phyloP scores from a whole-genome alignment of 2,888 invertebrate genomes.

The Dione juno region DNA sequence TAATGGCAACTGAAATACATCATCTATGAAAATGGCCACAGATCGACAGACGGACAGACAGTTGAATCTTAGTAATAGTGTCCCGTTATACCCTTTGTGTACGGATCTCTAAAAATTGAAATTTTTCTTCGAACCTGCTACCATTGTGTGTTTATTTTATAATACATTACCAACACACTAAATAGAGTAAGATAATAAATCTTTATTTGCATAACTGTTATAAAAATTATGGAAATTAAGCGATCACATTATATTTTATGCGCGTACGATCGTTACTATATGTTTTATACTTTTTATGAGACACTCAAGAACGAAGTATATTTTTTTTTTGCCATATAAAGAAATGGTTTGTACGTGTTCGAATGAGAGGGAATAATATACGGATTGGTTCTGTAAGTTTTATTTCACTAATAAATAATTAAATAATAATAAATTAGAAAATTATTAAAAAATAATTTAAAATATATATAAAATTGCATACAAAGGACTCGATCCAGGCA shows the following conservation, averaged over 20 bases:
- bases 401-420: not conserved
- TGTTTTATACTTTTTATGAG: not conserved
- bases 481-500: no score
- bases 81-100: no score
- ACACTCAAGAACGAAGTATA: not conserved
- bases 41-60: no score
- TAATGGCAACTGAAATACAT: no score
- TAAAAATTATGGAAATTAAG: slow-evolving; percentile 14
- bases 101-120: not conserved
- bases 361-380: not conserved
- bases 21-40: no score
- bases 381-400: not conserved
- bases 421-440: no score
- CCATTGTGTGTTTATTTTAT: not conserved
- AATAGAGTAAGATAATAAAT: not conserved
- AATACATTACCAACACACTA: not conserved
- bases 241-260: not conserved
- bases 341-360: not conserved
- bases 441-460: not conserved
- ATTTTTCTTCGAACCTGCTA: not conserved
- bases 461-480: no score
- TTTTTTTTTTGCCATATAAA: not conserved
- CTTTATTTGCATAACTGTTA: not conserved
- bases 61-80: no score
- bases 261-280: not conserved